A percentile compares a stretch with the other conserved stretches of the same genome.
Conservation (phyloP, 2,113 vertebrate genomes). For the Etheostoma cragini region DNA sequence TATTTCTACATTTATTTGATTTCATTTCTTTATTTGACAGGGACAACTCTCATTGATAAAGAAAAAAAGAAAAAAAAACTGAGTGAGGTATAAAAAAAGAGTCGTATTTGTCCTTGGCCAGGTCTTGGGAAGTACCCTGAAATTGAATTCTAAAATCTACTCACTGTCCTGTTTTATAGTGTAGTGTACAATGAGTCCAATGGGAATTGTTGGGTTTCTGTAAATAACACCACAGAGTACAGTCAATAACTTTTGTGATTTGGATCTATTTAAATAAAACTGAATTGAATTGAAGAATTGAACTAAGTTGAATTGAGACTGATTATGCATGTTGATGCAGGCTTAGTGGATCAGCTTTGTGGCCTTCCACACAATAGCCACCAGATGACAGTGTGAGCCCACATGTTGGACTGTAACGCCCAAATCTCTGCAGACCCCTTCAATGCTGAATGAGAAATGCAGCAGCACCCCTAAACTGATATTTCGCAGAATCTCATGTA, state of each 20-base stretch:
- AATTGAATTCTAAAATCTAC: background rate
- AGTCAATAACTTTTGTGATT: no score
- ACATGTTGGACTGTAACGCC: background rate
- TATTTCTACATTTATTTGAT: background rate
- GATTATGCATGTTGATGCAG: background rate
- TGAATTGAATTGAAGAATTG: no score
- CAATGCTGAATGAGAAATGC: constrained; percentile 32
- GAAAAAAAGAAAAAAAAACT: background rate
- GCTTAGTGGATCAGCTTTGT: background rate
- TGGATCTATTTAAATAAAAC: no score
- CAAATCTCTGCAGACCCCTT: constrained; percentile 42
- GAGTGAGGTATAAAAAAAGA: no score
- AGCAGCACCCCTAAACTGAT: constrained; percentile 17
- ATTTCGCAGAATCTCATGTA: background rate
- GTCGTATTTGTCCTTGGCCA: background rate
- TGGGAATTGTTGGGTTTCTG: no score
- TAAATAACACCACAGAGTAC: no score
- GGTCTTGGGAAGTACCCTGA: background rate
- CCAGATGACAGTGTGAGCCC: constrained; percentile 40
- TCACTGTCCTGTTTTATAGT: background rate
- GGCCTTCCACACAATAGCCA: background rate
- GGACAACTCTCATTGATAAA: background rate
- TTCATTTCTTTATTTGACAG: background rate
- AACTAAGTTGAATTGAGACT: background rate
- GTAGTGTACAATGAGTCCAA: background rate